Evolutionary conservation across 2,113 vertebrate species (phyloP), one percentile per base, ranked within the genome.

Genomic region (Ochotona princeps): DNA sequence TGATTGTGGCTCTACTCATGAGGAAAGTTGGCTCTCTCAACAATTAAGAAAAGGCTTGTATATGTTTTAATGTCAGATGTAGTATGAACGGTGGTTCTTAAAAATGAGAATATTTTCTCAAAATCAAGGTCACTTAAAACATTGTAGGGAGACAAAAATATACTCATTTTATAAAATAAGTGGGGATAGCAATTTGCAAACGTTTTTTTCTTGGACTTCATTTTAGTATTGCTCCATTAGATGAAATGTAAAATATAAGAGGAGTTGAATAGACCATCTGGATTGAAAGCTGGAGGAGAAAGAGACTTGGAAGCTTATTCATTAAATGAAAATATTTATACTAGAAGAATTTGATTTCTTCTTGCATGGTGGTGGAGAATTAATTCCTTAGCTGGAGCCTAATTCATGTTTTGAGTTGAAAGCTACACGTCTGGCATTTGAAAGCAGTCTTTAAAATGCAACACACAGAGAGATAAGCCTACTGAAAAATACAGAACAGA

Each of bases 321-420:
- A 60, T 61, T 79, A 38, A 88, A 65, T 72, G 30, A 67, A 91
- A 94, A 95, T 93, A 92, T 92, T 93, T 91, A 57, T 70, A 65
- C 21, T 66, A 60, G 38, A 66, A 87, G 67, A 63, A 17, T 78
- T 87, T 66, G 75, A 57, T 87, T 93, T 90, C 80, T 87, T 61
- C 21, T 8, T 83, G 44, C 14, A 69, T 63, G 54, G 47, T 72
- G 61, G 67, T 61, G 93, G 85, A 20, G 32, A 89, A 61, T 90
- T 94, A 91, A 84, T 80, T 92, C 92, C 18, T 96, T 93, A 73
- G 49, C 66, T 89, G 23, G 6, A 67, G 60, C 28, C 61, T 90
- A 89, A 84, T 57, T 90, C 54, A 49, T 73, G 21, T 47, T 89
- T 75, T 57, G 10, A 92, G 87, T 61, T 76, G 38, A 25, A 92